These are phyloP conservation scores for Ctenicera cuprea DNA, from an alignment of 2,888 invertebrate genomes.

Conservation along the genomic window DNA sequence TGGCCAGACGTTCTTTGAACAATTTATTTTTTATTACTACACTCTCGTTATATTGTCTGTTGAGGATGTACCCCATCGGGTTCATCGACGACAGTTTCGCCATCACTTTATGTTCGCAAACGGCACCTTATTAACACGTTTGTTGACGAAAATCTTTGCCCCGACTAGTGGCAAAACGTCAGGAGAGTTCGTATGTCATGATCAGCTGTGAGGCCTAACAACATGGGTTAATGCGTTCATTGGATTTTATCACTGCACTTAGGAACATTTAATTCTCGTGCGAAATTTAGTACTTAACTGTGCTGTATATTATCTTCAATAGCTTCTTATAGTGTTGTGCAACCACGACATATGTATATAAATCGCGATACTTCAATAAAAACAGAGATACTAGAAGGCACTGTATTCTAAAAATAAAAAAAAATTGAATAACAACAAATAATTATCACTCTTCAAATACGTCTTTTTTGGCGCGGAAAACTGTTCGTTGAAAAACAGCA, in stretches of 20 bases:
- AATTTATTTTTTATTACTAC: slow-evolving; percentile 77
- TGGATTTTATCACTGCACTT: slow-evolving; percentile 60
- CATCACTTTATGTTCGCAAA: slow-evolving; percentile 64
- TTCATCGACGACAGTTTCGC: slow-evolving; percentile 74
- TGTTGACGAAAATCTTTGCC: slow-evolving; percentile 59
- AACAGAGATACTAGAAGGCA: too few species aligned
- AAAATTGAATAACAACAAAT: too few species aligned
- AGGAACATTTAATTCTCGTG: slow-evolving; percentile 56
- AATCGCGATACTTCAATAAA: too few species aligned
- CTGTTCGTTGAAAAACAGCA: too few species aligned
- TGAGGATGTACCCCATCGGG: slow-evolving; percentile 77
- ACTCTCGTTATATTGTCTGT: slow-evolving; percentile 78
- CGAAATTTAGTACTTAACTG: too few species aligned
- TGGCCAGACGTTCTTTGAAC: slow-evolving; percentile 77
- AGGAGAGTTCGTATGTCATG: slow-evolving; percentile 65
- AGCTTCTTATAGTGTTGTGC: too few species aligned
- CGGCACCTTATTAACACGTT: slow-evolving; percentile 51
- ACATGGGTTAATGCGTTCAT: slow-evolving; percentile 55
- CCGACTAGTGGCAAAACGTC: slow-evolving; percentile 61
- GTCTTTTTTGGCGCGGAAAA: too few species aligned
- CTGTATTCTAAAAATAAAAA: too few species aligned
- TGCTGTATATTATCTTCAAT: too few species aligned
- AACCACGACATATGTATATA: too few species aligned
- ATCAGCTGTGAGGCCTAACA: slow-evolving; percentile 65
- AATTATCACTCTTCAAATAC: too few species aligned